Base-by-base conservation (phyloP, 2,797 vertebrate species). In the Furcifer pardalis region DNA sequence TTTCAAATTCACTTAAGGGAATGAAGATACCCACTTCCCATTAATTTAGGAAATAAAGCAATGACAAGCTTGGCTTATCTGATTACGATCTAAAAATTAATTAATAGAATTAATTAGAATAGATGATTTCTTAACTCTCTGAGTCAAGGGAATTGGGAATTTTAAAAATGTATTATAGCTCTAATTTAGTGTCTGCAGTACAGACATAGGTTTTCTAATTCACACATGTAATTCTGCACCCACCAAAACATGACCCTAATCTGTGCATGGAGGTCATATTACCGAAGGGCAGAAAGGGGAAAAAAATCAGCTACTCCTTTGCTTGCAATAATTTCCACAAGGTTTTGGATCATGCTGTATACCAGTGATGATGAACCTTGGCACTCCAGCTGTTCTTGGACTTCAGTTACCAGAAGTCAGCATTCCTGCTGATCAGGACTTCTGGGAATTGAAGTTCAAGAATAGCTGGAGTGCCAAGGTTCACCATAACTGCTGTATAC, bases 91-190 rank as follows among this genome's bases (percentile, higher is more conserved):
- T 69, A 86, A 86, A 86, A 71, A 77, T 77, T 84, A 84, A 84
- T 84, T 86, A 86, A 86, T 86, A 10, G 73, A 60, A 77, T 86
- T 86, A 77, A 86, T 81, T 71, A 37, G 65, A 86, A 81, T 62
- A 71, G 25, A 81, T 77, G 37, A 81, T 77, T 84, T 72, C 32
- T 21, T 81, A 32, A 23, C 19, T n/a, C 52, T 71, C 19, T 37
- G 72, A 81, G 46, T 59, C 30, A 60, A 65, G 40, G 59, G 81
- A 81, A 81, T 5, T 69, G 62, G 40, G 56, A 52, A 46, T 75
- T 68, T 80, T 44, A 49, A 79, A 66, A 71, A 69, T 15, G 8
- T 25, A 59, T 35, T 69, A 25, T 83, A 68, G 15, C 21, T n/a
- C n/a, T 7, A 60, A 62, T 49, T 68, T 77, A 49, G 37, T 81